Conservation (phyloP, 2,888 invertebrate species). For the Cylindroiulus punctatus region DNA sequence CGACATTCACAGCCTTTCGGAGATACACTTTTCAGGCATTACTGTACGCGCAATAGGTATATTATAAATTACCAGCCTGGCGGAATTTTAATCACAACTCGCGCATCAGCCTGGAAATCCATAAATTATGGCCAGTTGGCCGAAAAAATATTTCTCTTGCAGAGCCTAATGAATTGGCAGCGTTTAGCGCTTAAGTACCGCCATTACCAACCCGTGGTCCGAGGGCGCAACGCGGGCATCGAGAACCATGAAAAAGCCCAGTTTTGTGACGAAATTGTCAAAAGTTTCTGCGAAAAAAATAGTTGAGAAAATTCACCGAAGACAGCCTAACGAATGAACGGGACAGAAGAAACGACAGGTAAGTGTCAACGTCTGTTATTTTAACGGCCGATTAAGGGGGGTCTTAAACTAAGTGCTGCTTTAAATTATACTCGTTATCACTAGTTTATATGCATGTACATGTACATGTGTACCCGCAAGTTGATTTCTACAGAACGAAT, state of each 20-base stretch:
- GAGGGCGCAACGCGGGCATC: background rate
- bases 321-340: background rate
- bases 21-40: conserved; percentile 32
- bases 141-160: background rate
- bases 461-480: no score
- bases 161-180: conserved; percentile 25
- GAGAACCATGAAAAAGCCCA: background rate
- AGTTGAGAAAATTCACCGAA: background rate
- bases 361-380: background rate
- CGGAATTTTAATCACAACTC: conserved; percentile 26
- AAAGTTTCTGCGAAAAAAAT: background rate
- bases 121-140: background rate
- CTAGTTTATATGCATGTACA: no score
- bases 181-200: background rate
- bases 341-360: background rate
- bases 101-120: background rate
- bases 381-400: background rate
- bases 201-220: background rate
- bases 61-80: conserved; percentile 17
- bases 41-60: conserved; percentile 17
- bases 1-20: conserved; percentile 24
- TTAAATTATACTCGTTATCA: no score
- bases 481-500: no score
- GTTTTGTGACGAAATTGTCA: background rate
- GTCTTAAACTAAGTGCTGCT: no score